Percentiles rank a stretch among this genome's conserved stretches.
phyloP scores from a whole-genome alignment of 2,113 vertebrate species.

The Ellobius talpinus region DNA sequence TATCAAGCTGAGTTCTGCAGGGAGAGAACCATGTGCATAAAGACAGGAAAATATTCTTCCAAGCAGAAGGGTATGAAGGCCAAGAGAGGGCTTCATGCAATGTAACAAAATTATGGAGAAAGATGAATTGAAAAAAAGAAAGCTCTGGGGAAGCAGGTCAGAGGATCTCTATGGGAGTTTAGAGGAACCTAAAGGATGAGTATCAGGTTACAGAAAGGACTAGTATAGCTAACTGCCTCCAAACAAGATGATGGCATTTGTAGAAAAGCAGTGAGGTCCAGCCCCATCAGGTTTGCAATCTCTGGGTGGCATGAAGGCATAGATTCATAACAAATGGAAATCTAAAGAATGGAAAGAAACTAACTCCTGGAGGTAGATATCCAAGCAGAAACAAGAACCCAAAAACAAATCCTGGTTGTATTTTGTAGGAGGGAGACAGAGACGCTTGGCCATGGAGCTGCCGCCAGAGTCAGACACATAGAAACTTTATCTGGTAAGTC shows the following conservation, averaged over 20 bases:
- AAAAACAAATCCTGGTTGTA: neutral
- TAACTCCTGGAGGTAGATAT: neutral
- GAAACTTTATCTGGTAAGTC: no score
- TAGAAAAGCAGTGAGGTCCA: neutral
- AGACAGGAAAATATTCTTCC: neutral
- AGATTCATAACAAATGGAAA: neutral
- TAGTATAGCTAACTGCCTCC: neutral
- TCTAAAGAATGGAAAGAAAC: neutral
- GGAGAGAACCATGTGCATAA: neutral
- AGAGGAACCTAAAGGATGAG: neutral
- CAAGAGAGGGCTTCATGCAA: neutral
- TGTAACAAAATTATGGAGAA: neutral
- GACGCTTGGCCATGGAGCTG: no score
- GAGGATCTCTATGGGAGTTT: neutral
- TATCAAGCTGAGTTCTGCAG: neutral
- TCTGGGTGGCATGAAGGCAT: neutral
- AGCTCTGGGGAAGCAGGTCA: neutral
- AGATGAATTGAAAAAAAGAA: neutral
- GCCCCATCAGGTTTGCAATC: neutral
- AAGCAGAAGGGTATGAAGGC: no score
- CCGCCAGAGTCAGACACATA: no score
- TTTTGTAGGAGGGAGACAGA: no score
- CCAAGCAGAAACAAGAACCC: neutral
- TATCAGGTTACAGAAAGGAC: neutral
- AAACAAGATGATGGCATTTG: neutral